Evolutionary conservation across 2,888 invertebrate species (phyloP), one percentile per base, ranked within the genome.

Genomic region (Cheilosia impressa): DNA sequence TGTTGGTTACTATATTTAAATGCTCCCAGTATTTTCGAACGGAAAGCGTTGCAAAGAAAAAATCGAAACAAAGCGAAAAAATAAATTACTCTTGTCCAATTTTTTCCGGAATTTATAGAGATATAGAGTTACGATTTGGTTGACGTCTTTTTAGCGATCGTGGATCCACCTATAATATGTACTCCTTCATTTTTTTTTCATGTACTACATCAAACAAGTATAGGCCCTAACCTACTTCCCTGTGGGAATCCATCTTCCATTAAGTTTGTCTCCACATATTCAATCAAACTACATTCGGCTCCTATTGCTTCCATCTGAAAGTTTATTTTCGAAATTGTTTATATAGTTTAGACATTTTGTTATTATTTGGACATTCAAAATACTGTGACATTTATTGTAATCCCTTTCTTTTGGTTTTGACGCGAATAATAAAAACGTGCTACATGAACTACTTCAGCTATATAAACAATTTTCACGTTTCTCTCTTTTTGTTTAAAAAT

Each of bases 361-460:
- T 45, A 43, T 43, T 66, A 13, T 41, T 22, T 17, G 50, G 50
- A 65, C 65, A 58, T 60, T 76, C 52, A 58, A 53, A 57, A 43
- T 34, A 45, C 34, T 24, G 53, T 68, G 50, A 63, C 55, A 73
- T 45, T 31, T 22, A n/a, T n/a, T 17, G 17, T 31, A 5, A 31
- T 34, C 5, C 2, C 41, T 34, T 41, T 58, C 27, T 50, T 45
- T 50, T n/a, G 17, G 6, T 43, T 13, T 66, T 60, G 2, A 52
- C n/a, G 13, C 43, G 13, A 41, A n/a, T 43, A n/a, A 50, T 22
- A 58, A 50, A 13, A 9, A 24, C 52, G 1, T 13, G 4, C 66
- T 66, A 72, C 77, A 77, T 78, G 55, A 50, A 68, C 31, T 73
- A 68, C 31, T 73, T 47, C 31, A 41, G 53, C 27, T 57, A 78